These are phyloP conservation scores for Smutsia temminckii DNA, from an alignment of 2,797 vertebrate species.

Conservation along the genomic window DNA sequence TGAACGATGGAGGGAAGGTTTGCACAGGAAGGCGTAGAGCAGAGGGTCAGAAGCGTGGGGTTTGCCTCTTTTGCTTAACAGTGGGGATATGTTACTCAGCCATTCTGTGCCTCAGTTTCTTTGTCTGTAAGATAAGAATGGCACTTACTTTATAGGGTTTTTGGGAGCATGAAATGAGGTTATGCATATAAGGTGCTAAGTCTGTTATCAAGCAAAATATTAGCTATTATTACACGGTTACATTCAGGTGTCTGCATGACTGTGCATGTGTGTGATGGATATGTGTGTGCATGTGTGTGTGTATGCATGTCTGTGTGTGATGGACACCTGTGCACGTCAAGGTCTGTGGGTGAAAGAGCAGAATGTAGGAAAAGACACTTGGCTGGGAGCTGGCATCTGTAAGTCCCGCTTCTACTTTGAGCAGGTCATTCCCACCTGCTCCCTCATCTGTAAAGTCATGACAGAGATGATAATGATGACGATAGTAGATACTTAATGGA, in stretches of 20 bases:
- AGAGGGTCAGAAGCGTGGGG: neutral
- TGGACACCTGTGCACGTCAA: neutral
- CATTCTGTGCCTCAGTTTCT: neutral
- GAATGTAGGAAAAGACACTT: neutral
- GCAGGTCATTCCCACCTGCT: neutral
- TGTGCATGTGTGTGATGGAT: neutral
- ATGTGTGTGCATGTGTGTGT: neutral
- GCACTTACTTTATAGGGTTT: neutral
- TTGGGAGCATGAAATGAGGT: neutral
- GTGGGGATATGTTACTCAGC: neutral
- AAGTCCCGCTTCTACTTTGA: neutral
- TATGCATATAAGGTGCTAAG: neutral
- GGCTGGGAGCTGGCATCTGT: neutral
- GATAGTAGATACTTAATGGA: neutral
- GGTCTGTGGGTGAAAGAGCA: neutral
- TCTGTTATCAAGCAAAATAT: neutral
- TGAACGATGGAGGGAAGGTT: neutral
- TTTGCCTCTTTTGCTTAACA: neutral
- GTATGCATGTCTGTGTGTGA: neutral
- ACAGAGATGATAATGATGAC: neutral
- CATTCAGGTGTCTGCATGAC: neutral
- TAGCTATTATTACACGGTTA: neutral
- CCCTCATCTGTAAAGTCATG: neutral
- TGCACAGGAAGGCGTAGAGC: rapidly evolving
- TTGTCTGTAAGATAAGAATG: neutral